These are phyloP conservation scores for Clarias magur DNA, from an alignment of 2,113 vertebrate species.

Conservation along the genomic window DNA sequence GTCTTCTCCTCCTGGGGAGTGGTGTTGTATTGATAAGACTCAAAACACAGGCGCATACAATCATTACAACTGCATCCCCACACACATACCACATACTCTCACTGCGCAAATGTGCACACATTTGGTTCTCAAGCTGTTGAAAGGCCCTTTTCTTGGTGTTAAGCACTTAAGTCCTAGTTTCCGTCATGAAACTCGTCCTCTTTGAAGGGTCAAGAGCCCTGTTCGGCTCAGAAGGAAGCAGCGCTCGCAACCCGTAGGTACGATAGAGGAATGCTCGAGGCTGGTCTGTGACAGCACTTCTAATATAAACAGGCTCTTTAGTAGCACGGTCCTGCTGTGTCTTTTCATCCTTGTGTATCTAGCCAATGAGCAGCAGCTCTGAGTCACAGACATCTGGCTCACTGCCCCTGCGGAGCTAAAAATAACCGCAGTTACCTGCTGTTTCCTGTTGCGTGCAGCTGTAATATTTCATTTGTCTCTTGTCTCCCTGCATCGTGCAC, in stretches of 20 bases:
- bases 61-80: background rate
- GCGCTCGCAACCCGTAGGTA: background rate
- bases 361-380: slow-evolving; percentile 62
- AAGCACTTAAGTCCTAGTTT: slow-evolving; percentile 12
- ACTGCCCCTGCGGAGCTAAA: slow-evolving; percentile 69
- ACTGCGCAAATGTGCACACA: background rate
- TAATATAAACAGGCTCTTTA: slow-evolving; percentile 16
- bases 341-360: slow-evolving; percentile 61
- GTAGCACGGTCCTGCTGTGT: slow-evolving; percentile 27
- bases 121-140: background rate
- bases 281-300: slow-evolving; percentile 8
- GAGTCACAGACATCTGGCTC: slow-evolving; percentile 66
- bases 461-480: slow-evolving; percentile 72
- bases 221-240: background rate
- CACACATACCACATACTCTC: slow-evolving; percentile 1
- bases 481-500: slow-evolving; percentile 55
- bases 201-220: background rate
- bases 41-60: slow-evolving; percentile 40
- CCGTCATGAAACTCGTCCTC: background rate
- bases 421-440: slow-evolving; percentile 73
- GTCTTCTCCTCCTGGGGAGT: slow-evolving; percentile 67
- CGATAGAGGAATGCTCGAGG: background rate
- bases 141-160: background rate
- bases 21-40: slow-evolving; percentile 56
- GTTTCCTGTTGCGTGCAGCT: slow-evolving; percentile 62